Percentiles rank a stretch among this genome's conserved stretches.
Conservation (phyloP, 2,888 invertebrate species). For the Tenthredo notha region DNA sequence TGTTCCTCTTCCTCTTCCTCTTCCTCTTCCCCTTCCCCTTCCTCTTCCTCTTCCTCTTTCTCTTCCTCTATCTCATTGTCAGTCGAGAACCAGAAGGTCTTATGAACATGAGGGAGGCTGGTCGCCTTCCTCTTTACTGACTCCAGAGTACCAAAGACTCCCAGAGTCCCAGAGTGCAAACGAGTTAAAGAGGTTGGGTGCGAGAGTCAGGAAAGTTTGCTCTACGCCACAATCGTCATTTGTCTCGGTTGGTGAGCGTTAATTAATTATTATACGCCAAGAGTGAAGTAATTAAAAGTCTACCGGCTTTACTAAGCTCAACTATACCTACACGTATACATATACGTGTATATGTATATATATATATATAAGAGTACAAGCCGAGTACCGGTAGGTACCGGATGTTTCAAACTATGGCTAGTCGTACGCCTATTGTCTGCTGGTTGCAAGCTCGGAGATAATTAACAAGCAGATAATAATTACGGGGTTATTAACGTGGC, state of each 20-base stretch:
- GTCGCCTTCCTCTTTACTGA: neutral
- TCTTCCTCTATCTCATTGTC: slow-evolving; percentile 9
- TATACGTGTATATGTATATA: neutral
- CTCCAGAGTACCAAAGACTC: neutral
- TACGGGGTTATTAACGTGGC: neutral
- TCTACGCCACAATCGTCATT: slow-evolving; percentile 46
- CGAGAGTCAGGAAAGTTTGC: slow-evolving; percentile 42
- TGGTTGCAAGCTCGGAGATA: neutral
- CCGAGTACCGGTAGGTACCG: slow-evolving; percentile 4
- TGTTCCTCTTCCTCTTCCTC: neutral
- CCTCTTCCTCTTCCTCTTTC: neutral
- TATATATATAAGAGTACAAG: neutral
- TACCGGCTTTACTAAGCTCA: slow-evolving; percentile 36
- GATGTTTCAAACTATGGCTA: slow-evolving; percentile 40
- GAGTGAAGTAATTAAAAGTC: slow-evolving; percentile 50
- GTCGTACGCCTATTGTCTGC: slow-evolving; percentile 18
- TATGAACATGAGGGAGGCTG: neutral
- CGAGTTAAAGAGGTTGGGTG: slow-evolving; percentile 50
- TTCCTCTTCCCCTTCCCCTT: neutral
- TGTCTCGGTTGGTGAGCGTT: slow-evolving; percentile 48
- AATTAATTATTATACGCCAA: slow-evolving; percentile 48
- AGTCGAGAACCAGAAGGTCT: slow-evolving; percentile 38
- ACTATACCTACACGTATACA: neutral
- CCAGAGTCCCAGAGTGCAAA: slow-evolving; percentile 13
- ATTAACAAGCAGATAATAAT: slow-evolving; percentile 41